Conservation (phyloP, 2,888 invertebrate genomes). For the Chrysodeixis includens region DNA sequence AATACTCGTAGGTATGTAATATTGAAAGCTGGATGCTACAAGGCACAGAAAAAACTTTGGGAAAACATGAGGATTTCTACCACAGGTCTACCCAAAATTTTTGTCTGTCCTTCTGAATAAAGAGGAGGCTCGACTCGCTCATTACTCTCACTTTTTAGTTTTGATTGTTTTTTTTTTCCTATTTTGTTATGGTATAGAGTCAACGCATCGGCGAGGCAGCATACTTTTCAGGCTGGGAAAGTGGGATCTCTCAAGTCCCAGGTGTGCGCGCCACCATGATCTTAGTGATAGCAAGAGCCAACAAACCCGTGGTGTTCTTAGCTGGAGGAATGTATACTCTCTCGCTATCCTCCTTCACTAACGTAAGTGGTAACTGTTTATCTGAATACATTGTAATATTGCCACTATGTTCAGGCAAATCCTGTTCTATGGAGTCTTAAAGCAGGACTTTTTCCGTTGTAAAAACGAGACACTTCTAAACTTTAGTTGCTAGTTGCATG, state of each 20-base stretch:
- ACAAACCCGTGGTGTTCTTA: constrained; percentile 74
- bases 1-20: too few relatives aligned
- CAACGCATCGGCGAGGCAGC: constrained; percentile 71
- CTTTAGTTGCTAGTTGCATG: too few relatives aligned
- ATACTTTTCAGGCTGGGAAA: constrained; percentile 81
- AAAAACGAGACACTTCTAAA: too few relatives aligned
- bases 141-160: not conserved
- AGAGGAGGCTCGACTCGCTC: too few relatives aligned
- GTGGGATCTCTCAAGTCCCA: constrained; percentile 66
- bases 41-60: too few relatives aligned
- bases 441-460: too few relatives aligned
- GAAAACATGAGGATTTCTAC: too few relatives aligned
- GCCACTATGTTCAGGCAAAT: not conserved
- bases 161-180: not conserved
- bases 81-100: too few relatives aligned
- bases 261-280: constrained; percentile 72
- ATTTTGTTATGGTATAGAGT: constrained; percentile 57
- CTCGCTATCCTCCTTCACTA: constrained; percentile 75
- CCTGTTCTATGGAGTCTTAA: too few relatives aligned
- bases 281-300: constrained; percentile 72
- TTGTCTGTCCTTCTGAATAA: too few relatives aligned
- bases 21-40: too few relatives aligned
- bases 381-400: too few relatives aligned
- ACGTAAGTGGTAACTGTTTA: constrained; percentile 61
- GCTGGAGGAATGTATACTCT: constrained; percentile 83